phyloP scores from a whole-genome alignment of 1,140 invertebrate species.

The Phthorimaea operculella region DNA sequence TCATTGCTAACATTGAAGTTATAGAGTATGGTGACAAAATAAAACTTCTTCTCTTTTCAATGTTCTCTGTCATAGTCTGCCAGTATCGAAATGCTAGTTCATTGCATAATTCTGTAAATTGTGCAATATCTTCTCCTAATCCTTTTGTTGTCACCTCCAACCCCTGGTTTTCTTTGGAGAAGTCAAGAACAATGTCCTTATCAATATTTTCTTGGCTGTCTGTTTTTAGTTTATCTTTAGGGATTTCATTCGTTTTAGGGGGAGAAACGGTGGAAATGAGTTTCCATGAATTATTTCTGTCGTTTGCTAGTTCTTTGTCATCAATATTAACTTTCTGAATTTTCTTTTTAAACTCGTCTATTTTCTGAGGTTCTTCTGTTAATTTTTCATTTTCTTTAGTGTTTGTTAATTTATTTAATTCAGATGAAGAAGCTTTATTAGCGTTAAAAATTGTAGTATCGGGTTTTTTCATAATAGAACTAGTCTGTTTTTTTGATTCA shows the following conservation, averaged over 20 bases:
- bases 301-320: constrained; percentile 47
- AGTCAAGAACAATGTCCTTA: constrained; percentile 58
- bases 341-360: constrained; percentile 59
- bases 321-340: constrained; percentile 63
- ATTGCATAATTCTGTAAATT: constrained; percentile 83
- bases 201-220: constrained; percentile 34
- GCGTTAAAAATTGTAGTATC: not conserved
- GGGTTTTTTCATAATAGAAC: not conserved
- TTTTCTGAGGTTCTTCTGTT: constrained; percentile 34
- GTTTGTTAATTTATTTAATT: constrained; percentile 13
- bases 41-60: constrained; percentile 80
- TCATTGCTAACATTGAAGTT: constrained; percentile 86
- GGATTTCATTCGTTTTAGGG: constrained; percentile 39
- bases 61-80: constrained; percentile 74
- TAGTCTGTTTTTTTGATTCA: not conserved
- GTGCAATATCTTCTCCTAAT: constrained; percentile 75
- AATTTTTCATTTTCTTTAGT: constrained; percentile 18
- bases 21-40: constrained; percentile 88
- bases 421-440: constrained; percentile 10
- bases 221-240: constrained; percentile 45
- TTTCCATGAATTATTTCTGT: constrained; percentile 61
- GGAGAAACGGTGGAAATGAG: constrained; percentile 55
- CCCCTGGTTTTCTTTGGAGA: constrained; percentile 74
- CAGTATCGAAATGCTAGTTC: constrained; percentile 85
- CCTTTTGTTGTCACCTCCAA: constrained; percentile 78